Evolutionary conservation across 2,113 vertebrate genomes (phyloP), one percentile per base, ranked within the genome.

Genomic region (Pavo muticus): DNA sequence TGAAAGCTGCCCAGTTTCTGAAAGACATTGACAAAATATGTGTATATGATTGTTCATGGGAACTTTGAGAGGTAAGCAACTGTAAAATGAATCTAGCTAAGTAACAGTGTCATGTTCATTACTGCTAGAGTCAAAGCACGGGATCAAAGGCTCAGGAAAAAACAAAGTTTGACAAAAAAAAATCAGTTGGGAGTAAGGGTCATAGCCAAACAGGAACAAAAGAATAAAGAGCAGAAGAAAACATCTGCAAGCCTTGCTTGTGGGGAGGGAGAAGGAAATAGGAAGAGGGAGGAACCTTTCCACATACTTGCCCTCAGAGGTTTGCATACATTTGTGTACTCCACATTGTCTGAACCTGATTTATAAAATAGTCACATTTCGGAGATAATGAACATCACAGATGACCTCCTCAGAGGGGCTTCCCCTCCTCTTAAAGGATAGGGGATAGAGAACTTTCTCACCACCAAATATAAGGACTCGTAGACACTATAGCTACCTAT

Each of bases 171-270:
- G 85, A 95, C 87, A 47, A 80, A 87, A 87, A 80, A 87, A 47
- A 81, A 94, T 94, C 94, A 87, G 57, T 79, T 59, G 68, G 74
- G 78, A 96, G 78, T 85, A 83, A 94, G 88, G 90, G 88, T 96
- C 86, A 91, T 56, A 95, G 86, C 27, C 78, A 93, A 96, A 95
- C 35, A 96, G 93, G 76, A 97, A 93, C 78, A 96, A 93, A 67
- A 88, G 90, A 97, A 92, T 84, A 96, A 96, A 96, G 75, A 90
- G 68, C 67, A 94, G 92, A 72, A 96, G 63, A 91, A 96, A 97
- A 90, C 87, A 97, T 97, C 94, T 94, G 68, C 76, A 91, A 92
- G 63, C 78, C 69, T 78, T 87, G 61, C 60, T 91, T 86, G 63
- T 85, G 56, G 64, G 61, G 60, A 92, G 71, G 45, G 50, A 90